Conservation (phyloP, 2,888 invertebrate species). For the Epistrophe grossulariae region DNA sequence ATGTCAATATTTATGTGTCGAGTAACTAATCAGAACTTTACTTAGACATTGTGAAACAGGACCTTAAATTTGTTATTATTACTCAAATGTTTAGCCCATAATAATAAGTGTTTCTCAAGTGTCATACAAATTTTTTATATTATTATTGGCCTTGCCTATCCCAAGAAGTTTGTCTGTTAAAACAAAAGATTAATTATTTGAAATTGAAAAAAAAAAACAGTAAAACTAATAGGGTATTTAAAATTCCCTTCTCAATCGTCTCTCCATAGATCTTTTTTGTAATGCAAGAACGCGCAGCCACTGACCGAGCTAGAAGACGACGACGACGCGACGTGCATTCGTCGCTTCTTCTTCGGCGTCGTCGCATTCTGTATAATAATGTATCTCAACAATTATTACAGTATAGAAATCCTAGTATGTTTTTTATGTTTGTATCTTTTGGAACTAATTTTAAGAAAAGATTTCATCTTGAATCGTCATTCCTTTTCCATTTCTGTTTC, state of each 20-base stretch:
- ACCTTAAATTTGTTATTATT: too few relatives aligned
- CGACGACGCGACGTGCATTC: not conserved
- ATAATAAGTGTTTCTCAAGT: too few relatives aligned
- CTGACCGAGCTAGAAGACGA: slow-evolving; percentile 27
- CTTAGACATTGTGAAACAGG: too few relatives aligned
- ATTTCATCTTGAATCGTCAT: slow-evolving; percentile 54
- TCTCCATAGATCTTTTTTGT: not conserved
- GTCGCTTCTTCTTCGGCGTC: slow-evolving; percentile 12
- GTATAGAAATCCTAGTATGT: slow-evolving; percentile 44
- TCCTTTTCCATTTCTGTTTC: slow-evolving; percentile 42
- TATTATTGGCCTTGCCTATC: not conserved
- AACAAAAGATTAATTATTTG: not conserved
- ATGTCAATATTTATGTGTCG: too few relatives aligned
- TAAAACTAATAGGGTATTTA: slow-evolving; percentile 1
- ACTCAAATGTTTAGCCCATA: too few relatives aligned
- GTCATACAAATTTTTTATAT: too few relatives aligned
- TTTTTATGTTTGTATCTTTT: slow-evolving; percentile 42
- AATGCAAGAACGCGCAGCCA: slow-evolving; percentile 54
- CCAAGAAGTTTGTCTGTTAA: not conserved
- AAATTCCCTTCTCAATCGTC: not conserved
- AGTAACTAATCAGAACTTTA: too few relatives aligned
- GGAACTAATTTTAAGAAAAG: slow-evolving; percentile 35
- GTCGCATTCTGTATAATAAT: not conserved
- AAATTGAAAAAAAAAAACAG: not conserved
- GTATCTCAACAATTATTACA: not conserved